Evolutionary conservation across 1,140 invertebrate species (phyloP), one percentile per base, ranked within the genome.

Genomic region (Phymorhynchus buccinoides): DNA sequence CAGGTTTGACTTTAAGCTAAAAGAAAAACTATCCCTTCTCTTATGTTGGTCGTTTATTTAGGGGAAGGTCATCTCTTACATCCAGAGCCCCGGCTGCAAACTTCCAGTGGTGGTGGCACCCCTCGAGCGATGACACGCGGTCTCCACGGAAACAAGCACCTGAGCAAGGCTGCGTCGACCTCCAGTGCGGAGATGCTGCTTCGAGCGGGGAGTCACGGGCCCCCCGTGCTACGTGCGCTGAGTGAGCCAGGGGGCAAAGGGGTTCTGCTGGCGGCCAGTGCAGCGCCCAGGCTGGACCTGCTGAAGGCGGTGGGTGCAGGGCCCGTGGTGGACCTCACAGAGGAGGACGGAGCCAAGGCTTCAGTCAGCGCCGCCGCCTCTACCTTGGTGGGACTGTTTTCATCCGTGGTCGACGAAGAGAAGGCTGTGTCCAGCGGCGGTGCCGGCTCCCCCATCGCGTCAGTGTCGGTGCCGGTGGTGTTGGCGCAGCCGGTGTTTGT

Each of bases 391-490:
- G 12, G 32, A 18, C 71, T 73, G 71, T 73, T 73, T 27, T 73
- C 71, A 9, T 35, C 71, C 12, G n/a, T 27, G 42, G 77, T 39
- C 30, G 27, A 22, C 1, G 77, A 35, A 32, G 77, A 39, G 39
- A 32, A 75, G 71, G 41, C n/a, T 27, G 22, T 18, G 35, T 37
- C n/a, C 18, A 22, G 12, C 37, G 16, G 75, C 27, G 22, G 9
- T 30, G 41, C 14, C 30, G 42, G 32, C 22, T 27, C n/a, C 7
- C 32, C 32, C 27, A 22, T 52, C 22, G 22, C 73, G 56, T 62
- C 56, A 27, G n/a, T n/a, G 79, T 83, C 80, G 12, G 84, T 89
- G 56, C 88, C 88, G 7, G 86, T 87, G n/a, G 87, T 86, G 22
- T 83, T 71, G 30, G 86, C 85, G 30, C 86, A 89, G 62, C 85